A percentile compares a stretch with the other conserved stretches of the same genome.
These are phyloP conservation scores for Andrena hattorfiana DNA, from an alignment of 2,888 invertebrate genomes.

Conservation along the genomic window DNA sequence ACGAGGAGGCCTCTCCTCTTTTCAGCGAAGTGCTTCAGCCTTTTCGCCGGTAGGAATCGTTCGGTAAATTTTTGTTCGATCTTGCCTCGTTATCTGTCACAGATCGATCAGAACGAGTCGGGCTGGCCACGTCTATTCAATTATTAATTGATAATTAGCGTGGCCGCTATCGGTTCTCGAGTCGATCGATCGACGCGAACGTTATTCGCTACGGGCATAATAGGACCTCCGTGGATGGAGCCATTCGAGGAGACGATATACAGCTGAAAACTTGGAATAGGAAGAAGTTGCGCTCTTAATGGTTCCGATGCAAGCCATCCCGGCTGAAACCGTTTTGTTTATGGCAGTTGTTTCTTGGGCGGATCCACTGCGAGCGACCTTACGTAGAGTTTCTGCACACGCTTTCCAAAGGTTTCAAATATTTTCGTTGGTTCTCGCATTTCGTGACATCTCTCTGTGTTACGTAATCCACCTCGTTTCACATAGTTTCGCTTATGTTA, in stretches of 20 bases:
- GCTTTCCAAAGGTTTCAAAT: background rate
- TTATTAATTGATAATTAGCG: background rate
- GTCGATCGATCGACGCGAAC: background rate
- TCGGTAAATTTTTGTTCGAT: background rate
- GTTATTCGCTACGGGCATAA: background rate
- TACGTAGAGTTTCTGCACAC: background rate
- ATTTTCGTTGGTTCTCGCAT: background rate
- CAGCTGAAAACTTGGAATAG: background rate
- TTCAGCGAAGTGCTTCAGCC: background rate
- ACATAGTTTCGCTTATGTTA: no score
- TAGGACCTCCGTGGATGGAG: background rate
- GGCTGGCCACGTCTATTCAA: background rate
- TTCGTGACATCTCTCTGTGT: background rate
- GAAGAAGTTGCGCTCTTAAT: background rate
- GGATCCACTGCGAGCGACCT: background rate
- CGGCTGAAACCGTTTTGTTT: background rate
- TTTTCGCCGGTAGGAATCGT: background rate
- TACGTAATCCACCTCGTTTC: no score
- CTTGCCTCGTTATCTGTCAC: background rate
- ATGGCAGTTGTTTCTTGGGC: conserved; percentile 8
- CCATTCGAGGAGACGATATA: background rate
- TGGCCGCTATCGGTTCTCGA: background rate
- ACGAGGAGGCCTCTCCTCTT: background rate
- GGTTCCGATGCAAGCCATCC: background rate
- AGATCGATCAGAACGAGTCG: background rate